phyloP scores from a whole-genome alignment of 1,140 invertebrate genomes.

The Sarcophaga peregrina region DNA sequence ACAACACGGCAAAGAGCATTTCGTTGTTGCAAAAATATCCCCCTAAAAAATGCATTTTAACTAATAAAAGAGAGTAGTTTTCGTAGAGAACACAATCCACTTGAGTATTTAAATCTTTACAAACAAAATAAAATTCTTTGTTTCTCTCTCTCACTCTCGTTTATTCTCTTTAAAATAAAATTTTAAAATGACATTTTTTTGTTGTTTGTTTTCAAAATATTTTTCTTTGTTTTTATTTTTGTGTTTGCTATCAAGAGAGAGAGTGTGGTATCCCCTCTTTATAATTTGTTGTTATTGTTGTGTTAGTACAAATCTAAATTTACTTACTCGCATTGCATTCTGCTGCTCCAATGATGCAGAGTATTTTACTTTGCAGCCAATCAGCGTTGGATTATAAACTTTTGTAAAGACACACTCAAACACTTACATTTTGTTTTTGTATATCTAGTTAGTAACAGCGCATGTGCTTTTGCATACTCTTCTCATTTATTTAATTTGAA shows the following conservation, averaged over 20 bases:
- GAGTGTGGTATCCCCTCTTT: neutral
- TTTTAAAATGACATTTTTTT: neutral
- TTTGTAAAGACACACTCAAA: neutral
- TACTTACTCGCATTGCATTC: neutral
- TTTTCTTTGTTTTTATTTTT: neutral
- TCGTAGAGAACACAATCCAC: neutral
- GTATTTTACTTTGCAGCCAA: conserved; percentile 34
- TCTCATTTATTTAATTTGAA: neutral
- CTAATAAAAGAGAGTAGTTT: too few relatives aligned
- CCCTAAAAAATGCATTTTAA: neutral
- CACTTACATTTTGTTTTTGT: neutral
- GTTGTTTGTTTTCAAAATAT: neutral
- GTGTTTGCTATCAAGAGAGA: neutral
- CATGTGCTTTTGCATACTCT: conserved; percentile 5
- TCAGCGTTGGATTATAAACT: conserved; percentile 24
- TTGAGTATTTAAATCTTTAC: too few relatives aligned
- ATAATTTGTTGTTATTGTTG: neutral
- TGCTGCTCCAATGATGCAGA: conserved; percentile 10
- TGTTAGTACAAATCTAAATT: neutral
- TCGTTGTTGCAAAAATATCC: neutral
- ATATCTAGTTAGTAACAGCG: neutral
- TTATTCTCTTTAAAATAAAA: too few relatives aligned
- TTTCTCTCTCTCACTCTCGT: too few relatives aligned
- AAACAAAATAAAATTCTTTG: too few relatives aligned
- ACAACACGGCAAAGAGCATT: neutral